A percentile compares a stretch with the other conserved stretches of the same genome.
Evolutionary conservation across 2,888 invertebrate genomes (phyloP).

Genomic region (Elysia crispata): DNA sequence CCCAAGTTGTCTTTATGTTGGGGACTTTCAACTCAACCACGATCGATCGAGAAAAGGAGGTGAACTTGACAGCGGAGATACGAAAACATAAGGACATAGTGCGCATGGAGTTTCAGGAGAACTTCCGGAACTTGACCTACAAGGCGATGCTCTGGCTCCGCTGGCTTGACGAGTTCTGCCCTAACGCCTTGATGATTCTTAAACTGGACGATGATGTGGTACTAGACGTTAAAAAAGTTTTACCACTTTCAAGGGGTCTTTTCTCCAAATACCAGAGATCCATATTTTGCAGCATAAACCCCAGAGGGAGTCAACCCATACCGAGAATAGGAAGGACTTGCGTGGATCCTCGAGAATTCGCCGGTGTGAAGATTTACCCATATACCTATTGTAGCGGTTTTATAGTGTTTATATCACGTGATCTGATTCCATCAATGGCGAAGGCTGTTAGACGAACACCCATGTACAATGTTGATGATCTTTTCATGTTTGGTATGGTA

Average conservation of each 20-base stretch:
- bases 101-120: conserved; percentile 28
- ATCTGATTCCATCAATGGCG: conserved; percentile 3
- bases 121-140: conserved; percentile 21
- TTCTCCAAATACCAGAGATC: conserved; percentile 31
- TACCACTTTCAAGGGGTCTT: conserved; percentile 1
- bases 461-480: conserved; percentile 33
- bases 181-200: conserved; percentile 17
- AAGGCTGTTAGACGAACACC: not conserved
- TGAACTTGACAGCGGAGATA: not conserved
- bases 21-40: conserved; percentile 1
- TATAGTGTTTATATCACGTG: conserved; percentile 25
- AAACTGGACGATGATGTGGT: conserved; percentile 37
- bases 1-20: conserved; percentile 13
- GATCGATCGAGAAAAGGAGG: not conserved
- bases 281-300: conserved; percentile 28
- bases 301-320: conserved; percentile 12
- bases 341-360: conserved; percentile 27
- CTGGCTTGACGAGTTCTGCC: conserved; percentile 16
- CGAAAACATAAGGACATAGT: conserved; percentile 3
- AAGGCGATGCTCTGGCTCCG: conserved; percentile 27
- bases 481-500: conserved; percentile 39
- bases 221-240: not conserved
- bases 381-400: conserved; percentile 36
- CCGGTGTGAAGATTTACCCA: not conserved
- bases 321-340: conserved; percentile 27